A percentile compares a stretch with the other conserved stretches of the same genome.
Conservation (phyloP, 2,888 invertebrate genomes). For the Apamea monoglypha region DNA sequence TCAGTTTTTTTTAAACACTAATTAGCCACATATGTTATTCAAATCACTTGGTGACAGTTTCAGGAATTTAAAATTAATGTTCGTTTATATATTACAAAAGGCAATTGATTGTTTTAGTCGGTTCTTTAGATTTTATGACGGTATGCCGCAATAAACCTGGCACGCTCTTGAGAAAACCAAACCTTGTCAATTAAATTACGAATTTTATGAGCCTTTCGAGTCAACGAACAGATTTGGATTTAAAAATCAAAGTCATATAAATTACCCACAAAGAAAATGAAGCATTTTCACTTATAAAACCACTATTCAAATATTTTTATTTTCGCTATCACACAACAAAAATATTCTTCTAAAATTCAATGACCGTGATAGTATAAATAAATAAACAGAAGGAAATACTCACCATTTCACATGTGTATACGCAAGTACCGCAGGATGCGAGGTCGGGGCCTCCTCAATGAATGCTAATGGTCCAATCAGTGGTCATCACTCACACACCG, state of each 20-base stretch:
- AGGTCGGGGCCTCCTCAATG: conserved; percentile 75
- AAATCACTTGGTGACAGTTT: conserved; percentile 3
- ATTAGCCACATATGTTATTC: conserved; percentile 11
- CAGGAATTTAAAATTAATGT: not conserved
- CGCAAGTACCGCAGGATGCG: conserved; percentile 73
- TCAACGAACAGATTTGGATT: not conserved
- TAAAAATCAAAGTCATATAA: not conserved
- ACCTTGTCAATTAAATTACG: conserved; percentile 9
- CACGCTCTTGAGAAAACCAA: conserved; percentile 6
- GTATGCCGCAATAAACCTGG: conserved; percentile 22
- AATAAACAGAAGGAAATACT: conserved; percentile 67
- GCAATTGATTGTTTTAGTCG: conserved; percentile 1
- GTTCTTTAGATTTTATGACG: conserved; percentile 33
- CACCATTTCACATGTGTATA: conserved; percentile 78
- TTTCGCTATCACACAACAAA: conserved; percentile 2
- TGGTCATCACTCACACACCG: conserved; percentile 75
- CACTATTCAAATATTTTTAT: not conserved
- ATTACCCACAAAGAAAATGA: conserved; percentile 8
- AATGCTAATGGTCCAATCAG: conserved; percentile 84
- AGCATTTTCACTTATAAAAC: not conserved
- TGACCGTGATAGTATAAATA: conserved; percentile 47
- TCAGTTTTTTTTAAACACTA: not conserved
- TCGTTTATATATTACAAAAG: conserved; percentile 2
- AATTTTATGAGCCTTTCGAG: conserved; percentile 9
- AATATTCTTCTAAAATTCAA: conserved; percentile 17